Evolutionary conservation across 2,797 vertebrate genomes (phyloP), one percentile per base, ranked within the genome.

Genomic region (Sarcophilus harrisii): DNA sequence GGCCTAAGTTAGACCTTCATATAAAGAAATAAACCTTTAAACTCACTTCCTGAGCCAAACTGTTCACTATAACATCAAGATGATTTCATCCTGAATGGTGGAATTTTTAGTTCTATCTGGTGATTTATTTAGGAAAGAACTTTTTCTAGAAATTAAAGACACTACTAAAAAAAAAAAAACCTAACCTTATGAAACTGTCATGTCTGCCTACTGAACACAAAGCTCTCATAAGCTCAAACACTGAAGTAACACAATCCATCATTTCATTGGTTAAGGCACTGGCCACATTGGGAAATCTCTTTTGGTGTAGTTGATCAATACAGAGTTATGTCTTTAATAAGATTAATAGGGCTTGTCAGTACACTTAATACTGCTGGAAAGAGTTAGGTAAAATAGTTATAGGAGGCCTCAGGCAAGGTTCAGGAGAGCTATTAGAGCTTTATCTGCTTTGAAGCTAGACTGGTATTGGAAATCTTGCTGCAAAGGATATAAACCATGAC

Each of bases 41-140:
- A 5, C 11, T 58, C 0, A 1, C 12, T 13, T 32, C 0, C 27
- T 14, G 9, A 57, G 13, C 73, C 38, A 45, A 45, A 87, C 8
- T 45, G 73, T 45, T 21, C 38, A 27, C 8, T 49, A 0, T 27
- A 45, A 45, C 8, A 87, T 27, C 73, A 38, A 18, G 18, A 24
- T 45, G n/a, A 81, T 81, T 81, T 81, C 66, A 87, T 45, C 21
- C 73, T 87, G 38, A 87, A 87, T 45, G 66, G 66, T 8, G n/a
- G n/a, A 45, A 45, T 45, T 87, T 95, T 95, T 58, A 92, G n/a
- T 28, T 95, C 92, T 93, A 91, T 91, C 62, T 11, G 73, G 59
- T 59, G 0, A 0, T 11, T 45, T 54, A 92, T 59, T 95, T 93
- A 87, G 96, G 73, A 95, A 28, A 21, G 12, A 93, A 12, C 6